Conservation (phyloP, 2,888 invertebrate genomes). For the Leucoptera coffeella region DNA sequence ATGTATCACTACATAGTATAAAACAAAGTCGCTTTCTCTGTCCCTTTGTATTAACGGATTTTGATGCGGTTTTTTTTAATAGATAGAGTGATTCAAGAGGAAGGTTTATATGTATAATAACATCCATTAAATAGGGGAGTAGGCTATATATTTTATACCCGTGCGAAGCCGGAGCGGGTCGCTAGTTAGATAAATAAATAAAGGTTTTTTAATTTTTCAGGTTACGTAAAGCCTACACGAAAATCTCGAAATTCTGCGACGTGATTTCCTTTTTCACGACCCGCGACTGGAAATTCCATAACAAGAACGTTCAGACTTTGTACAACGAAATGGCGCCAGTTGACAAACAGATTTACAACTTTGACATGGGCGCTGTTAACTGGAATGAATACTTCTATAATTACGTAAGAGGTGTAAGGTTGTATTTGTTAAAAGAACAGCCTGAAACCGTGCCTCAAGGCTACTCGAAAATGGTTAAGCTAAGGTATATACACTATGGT, state of each 20-base stretch:
- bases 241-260: slow-evolving; percentile 65
- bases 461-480: slow-evolving; percentile 24
- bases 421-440: slow-evolving; percentile 70
- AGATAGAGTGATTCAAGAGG: too few species aligned
- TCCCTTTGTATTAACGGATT: too few species aligned
- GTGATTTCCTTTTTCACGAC: slow-evolving; percentile 69
- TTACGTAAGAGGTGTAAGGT: slow-evolving; percentile 64
- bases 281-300: slow-evolving; percentile 65
- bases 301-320: slow-evolving; percentile 49
- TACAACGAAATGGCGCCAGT: slow-evolving; percentile 43
- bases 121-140: too few species aligned
- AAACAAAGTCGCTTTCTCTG: too few species aligned
- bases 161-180: too few species aligned
- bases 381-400: slow-evolving; percentile 66
- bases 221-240: slow-evolving; percentile 65
- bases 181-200: too few species aligned
- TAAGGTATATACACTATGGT: slow-evolving; percentile 20
- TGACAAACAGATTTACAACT: slow-evolving; percentile 59
- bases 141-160: too few species aligned
- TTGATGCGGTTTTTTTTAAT: too few species aligned
- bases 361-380: slow-evolving; percentile 56
- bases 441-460: slow-evolving; percentile 58
- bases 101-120: too few species aligned
- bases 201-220: slow-evolving; percentile 32
- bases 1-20: too few species aligned